Evolutionary conservation across 2,888 invertebrate species (phyloP), one percentile per base, ranked within the genome.

Genomic region (Syrista parreyssii): DNA sequence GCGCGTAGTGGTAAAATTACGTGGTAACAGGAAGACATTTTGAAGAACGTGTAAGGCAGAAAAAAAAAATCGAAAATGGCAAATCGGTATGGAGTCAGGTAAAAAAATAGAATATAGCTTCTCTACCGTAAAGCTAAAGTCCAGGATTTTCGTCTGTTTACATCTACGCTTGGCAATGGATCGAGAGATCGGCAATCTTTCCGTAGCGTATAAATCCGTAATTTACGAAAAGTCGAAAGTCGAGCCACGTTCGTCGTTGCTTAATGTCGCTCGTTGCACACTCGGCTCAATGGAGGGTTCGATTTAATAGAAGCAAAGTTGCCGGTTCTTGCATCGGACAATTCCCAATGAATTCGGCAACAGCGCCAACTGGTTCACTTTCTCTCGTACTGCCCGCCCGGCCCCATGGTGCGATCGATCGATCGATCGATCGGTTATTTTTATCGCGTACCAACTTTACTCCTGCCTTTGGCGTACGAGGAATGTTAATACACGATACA

Each of bases 351-450:
- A 88, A 89, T 90, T 90, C 88, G 89, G 87, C 90, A 89, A 89
- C 89, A 82, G 84, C 86, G 90, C 88, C 88, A 87, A 88, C 89
- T 89, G 89, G 89, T 89, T 90, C 89, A 90, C 90, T 90, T 90
- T 90, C 90, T 89, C 90, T 89, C 87, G 86, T 84, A 79, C 86
- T 86, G 86, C 76, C 75, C 82, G 80, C 79, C 81, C 79, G 82
- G 83, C 83, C 79, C 80, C 84, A 79, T 6, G 23, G 55, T 23
- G 55, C 55, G 55, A 55, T 55, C 55, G 55, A 15, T 23, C 9
- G 55, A 2, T 55, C 55, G 55, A 55, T 55, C 15, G 23, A 55
- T 55, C 55, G 55, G 55, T 1, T 55, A 55, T 55, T 55, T 23
- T 55, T 55, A 55, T 55, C 55, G 55, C 55, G 55, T 55, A 15